A percentile compares a stretch with the other conserved stretches of the same genome.
phyloP scores from a whole-genome alignment of 2,113 vertebrate species.

The Hiodon alosoides region DNA sequence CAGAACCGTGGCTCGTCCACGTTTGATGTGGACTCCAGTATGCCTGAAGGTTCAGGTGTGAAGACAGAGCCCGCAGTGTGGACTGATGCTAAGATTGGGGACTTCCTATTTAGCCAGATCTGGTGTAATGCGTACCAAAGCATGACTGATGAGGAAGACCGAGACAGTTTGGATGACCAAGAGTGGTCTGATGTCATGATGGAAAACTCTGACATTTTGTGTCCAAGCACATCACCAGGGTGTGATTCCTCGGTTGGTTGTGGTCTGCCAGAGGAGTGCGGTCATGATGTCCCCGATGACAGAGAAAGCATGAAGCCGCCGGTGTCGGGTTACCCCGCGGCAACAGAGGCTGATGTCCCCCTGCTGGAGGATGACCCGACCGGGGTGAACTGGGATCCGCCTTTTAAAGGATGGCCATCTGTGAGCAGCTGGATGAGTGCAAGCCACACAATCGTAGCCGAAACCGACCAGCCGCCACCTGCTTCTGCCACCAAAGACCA shows the following conservation, averaged over 20 bases:
- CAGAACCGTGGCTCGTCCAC: background rate
- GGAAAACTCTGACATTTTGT: background rate
- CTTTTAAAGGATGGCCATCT: background rate
- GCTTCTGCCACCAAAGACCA: background rate
- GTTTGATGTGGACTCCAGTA: background rate
- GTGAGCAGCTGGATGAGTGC: conserved; percentile 4
- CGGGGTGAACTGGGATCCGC: background rate
- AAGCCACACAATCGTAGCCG: background rate
- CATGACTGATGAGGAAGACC: background rate
- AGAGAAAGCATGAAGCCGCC: background rate
- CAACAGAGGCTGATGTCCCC: background rate
- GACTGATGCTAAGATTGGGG: background rate
- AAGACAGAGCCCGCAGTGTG: background rate
- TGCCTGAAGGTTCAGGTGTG: background rate
- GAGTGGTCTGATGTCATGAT: background rate
- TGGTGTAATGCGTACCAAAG: background rate
- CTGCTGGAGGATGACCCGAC: background rate
- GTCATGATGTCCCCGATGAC: no score
- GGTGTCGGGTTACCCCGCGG: conserved; percentile 6
- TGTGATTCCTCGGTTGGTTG: background rate
- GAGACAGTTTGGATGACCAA: background rate
- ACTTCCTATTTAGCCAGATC: background rate
- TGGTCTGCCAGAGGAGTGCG: background rate
- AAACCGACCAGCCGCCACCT: background rate
- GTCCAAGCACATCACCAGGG: background rate